A percentile compares a stretch with the other conserved stretches of the same genome.
Conservation (phyloP, 1,140 invertebrate species). For the Mylabris phalerata region DNA sequence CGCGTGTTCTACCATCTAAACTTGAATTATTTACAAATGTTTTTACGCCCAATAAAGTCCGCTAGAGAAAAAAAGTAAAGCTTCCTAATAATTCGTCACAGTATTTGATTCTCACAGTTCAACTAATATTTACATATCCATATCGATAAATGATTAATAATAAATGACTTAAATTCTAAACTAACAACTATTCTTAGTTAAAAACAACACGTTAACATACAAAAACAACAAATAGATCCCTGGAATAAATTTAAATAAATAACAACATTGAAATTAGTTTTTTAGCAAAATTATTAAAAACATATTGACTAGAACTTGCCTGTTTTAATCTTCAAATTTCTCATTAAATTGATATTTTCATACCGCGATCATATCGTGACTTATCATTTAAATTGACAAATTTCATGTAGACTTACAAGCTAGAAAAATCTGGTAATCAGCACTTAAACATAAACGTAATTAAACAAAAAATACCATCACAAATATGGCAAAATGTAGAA, state of each 20-base stretch:
- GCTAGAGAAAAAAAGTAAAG: not conserved
- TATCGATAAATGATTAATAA: constrained; percentile 1
- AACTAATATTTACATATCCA: constrained; percentile 9
- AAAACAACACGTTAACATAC: too few relatives aligned
- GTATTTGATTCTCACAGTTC: constrained; percentile 8
- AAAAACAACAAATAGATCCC: too few relatives aligned
- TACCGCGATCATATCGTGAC: constrained; percentile 4
- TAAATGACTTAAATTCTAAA: not conserved
- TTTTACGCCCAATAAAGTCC: not conserved
- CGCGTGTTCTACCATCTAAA: not conserved
- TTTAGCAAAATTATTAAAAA: not conserved
- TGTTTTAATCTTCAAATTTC: constrained; percentile 1
- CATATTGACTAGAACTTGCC: constrained; percentile 6
- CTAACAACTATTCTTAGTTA: too few relatives aligned
- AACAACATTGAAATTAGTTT: not conserved
- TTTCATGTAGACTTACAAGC: constrained; percentile 4
- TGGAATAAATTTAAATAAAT: too few relatives aligned
- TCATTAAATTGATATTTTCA: constrained; percentile 9
- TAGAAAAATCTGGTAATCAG: constrained; percentile 6
- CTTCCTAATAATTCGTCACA: constrained; percentile 4
- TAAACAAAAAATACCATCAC: constrained; percentile 14
- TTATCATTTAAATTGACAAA: constrained; percentile 1
- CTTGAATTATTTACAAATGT: constrained; percentile 10
- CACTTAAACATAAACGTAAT: constrained; percentile 8
- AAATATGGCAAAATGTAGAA: constrained; percentile 13